Conservation (phyloP, 2,113 vertebrate species). For the Trogon melanurus region DNA sequence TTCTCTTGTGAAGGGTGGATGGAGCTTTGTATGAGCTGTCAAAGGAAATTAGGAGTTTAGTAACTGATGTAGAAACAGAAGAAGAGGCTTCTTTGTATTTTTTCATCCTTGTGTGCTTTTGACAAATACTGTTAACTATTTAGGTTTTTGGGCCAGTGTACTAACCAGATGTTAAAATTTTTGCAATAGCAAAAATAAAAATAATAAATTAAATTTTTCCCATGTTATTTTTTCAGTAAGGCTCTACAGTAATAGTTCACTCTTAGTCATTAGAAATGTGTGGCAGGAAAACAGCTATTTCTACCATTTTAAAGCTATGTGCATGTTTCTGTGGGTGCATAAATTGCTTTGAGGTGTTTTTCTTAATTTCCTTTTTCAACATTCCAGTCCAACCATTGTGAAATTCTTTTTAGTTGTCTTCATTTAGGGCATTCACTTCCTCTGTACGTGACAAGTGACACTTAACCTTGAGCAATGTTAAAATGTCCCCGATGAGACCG, state of each 20-base stretch:
- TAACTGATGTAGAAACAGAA: conserved; percentile 19
- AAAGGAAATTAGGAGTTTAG: conserved; percentile 18
- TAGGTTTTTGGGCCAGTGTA: not conserved
- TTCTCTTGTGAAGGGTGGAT: not conserved
- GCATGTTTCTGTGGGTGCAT: not conserved
- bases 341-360: not conserved
- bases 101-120: not conserved
- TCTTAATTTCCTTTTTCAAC: not conserved
- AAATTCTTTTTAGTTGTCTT: not conserved
- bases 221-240: not conserved
- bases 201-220: not conserved
- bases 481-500: not conserved
- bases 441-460: not conserved
- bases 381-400: not conserved
- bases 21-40: not conserved
- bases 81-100: conserved; percentile 28
- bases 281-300: not conserved
- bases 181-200: not conserved
- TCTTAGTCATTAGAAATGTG: not conserved
- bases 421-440: not conserved
- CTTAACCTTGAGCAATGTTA: not conserved
- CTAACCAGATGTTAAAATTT: not conserved
- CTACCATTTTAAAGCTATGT: not conserved
- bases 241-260: not conserved
- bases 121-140: not conserved